Evolutionary conservation across 1,140 invertebrate genomes (phyloP), one percentile per base, ranked within the genome.

Genomic region (Holcopasites calliopsidis): DNA sequence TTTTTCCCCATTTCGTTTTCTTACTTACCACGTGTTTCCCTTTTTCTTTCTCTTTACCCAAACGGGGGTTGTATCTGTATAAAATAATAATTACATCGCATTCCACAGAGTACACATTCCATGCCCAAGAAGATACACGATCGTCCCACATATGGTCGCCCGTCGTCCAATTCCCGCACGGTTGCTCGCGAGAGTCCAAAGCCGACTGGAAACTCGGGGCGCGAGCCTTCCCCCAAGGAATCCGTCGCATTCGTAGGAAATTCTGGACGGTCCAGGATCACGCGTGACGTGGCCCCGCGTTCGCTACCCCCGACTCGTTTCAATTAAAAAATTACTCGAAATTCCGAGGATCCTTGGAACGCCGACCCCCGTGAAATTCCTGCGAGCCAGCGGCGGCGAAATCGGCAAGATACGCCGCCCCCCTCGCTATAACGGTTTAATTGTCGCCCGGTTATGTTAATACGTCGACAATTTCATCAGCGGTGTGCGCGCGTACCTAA

Each of bases 391-490:
- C 8, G 47, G 7, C 65, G 3, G 5, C 23, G 40, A 74, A 66
- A 74, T 74, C 71, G 23, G 38, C 49, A 33, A 13, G 71, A 38
- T 42, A 74, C 42, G 49, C 60, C 11, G 26, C 11, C 40, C 44
- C n/a, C n/a, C n/a, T 16, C 54, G 18, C 50, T 44, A 70, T 82
- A 70, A 81, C 74, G 74, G 35, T 70, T 77, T 81, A 82, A 83
- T 83, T 73, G 76, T 73, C 75, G 68, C 69, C 47, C 80, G 78
- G 83, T 86, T 85, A 86, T 85, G 81, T 85, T 85, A 85, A 86
- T 85, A 83, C 65, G 75, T 50, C 76, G 81, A 86, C 85, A 80
- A 86, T 86, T 86, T 85, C 72, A 76, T 83, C 80, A 62, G 64
- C 54, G 50, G 65, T 50, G n/a, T n/a, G 71, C 64, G 57, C 61